Evolutionary conservation across 1,140 invertebrate species (phyloP).

Genomic region (Lineus longissimus): DNA sequence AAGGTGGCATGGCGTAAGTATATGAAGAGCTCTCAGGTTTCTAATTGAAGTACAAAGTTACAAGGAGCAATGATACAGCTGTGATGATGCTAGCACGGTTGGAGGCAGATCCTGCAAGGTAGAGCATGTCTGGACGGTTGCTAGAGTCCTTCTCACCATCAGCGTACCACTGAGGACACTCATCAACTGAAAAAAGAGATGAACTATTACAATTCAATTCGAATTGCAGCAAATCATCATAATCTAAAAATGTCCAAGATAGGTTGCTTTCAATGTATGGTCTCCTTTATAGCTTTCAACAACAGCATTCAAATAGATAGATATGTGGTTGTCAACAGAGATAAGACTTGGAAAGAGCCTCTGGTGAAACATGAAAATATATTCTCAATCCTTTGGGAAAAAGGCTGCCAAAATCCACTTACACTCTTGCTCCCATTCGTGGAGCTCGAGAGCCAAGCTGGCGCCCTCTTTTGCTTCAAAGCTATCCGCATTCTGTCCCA

Average conservation of each 20-base stretch:
- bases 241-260: background rate
- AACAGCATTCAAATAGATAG: no score
- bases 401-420: conserved; percentile 44
- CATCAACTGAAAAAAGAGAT: conserved; percentile 42
- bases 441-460: conserved; percentile 81
- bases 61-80: no score
- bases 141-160: conserved; percentile 1
- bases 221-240: no score
- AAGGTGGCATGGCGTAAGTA: no score
- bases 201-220: background rate
- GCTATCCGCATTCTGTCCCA: conserved; percentile 85
- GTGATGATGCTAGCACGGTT: no score
- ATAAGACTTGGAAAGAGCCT: no score
- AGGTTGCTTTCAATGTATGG: background rate
- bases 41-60: no score
- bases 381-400: background rate
- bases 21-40: no score
- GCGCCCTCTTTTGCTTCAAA: conserved; percentile 85
- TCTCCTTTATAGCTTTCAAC: background rate
- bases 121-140: no score
- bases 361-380: conserved; percentile 4
- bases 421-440: conserved; percentile 88
- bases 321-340: no score
- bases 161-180: conserved; percentile 51
- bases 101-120: no score